Conservation (phyloP, 2,797 vertebrate species). For the Chrysocyon brachyurus region DNA sequence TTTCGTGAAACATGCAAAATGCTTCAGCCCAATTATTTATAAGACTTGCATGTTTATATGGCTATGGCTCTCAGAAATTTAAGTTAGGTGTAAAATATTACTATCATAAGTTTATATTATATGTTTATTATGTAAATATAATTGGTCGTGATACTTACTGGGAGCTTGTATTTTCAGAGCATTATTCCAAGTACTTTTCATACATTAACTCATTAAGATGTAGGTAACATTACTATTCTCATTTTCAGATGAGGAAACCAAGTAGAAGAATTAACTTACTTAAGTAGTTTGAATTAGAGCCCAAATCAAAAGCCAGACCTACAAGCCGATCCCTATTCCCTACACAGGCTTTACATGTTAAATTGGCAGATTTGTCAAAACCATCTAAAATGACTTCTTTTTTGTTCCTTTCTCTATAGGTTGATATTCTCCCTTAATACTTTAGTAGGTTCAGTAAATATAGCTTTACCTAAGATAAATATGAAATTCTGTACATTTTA, state of each 20-base stretch:
- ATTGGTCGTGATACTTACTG: not conserved
- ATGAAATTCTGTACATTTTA: conserved; percentile 79
- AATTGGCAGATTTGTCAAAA: conserved; percentile 74
- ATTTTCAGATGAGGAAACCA: not conserved
- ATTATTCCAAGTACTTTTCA: not conserved
- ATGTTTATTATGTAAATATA: not conserved
- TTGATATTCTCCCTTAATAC: conserved; percentile 84
- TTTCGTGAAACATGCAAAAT: not conserved
- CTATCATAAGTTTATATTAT: not conserved
- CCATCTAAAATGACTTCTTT: conserved; percentile 84
- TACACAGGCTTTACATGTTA: not conserved
- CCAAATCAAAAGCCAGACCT: not conserved
- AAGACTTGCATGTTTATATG: not conserved
- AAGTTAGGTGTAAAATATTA: not conserved
- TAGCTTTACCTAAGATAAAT: conserved; percentile 82
- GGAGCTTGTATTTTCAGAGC: not conserved
- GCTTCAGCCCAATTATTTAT: not conserved
- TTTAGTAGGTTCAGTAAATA: conserved; percentile 86
- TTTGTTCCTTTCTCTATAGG: conserved; percentile 84
- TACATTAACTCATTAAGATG: not conserved
- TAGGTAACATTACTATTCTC: not conserved
- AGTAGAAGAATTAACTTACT: not conserved
- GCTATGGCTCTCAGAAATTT: not conserved
- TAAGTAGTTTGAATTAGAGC: not conserved
- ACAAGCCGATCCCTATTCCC: not conserved